Evolutionary conservation across 2,113 vertebrate genomes (phyloP), one percentile per base, ranked within the genome.

Genomic region (Calypte anna): DNA sequence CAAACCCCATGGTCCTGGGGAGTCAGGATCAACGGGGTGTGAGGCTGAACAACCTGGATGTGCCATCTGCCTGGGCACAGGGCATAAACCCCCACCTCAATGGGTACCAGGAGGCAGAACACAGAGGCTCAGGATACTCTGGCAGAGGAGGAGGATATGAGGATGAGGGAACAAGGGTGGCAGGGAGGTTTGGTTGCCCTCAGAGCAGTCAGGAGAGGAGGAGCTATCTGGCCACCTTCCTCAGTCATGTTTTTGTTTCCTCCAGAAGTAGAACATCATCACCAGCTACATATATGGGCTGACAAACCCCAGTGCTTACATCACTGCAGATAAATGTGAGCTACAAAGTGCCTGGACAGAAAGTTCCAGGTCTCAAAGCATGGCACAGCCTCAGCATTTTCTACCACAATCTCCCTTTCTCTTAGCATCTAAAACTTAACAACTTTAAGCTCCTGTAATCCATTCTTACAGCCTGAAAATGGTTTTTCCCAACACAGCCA

Each of bases 81-180:
- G 22, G 11, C 40, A 23, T 10, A 50, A 69, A 19, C 20, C 8
- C 40, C 8, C 24, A 33, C 24, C 8, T n/a, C 53, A 3, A 4
- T 4, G 25, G n/a, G 36, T 11, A 44, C n/a, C 59, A 38, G 55
- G 36, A 53, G 53, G 14, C 2, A 67, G 85, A 93, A 78, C 1
- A 25, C n/a, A 40, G 48, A 51, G 12, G 0, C 23, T 59, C 0
- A 0, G 75, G 78, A 14, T 58, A 53, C 2, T 15, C 7, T 3
- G 1, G 1, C 40, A 23, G 55, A 77, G 23, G 48, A 43, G 38
- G 48, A 43, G 38, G 44, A n/a, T 5, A 36, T 2, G 0, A 38
- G 79, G 62, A 31, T 0, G 8, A 17, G 44, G 70, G n/a, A 88
- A 4, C 11, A 46, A 7, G 2, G 31, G 30, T 0, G 1, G 27